Base-by-base conservation (phyloP, 64 coral and sea anemone species). In the Pocillopora verrucosa region DNA sequence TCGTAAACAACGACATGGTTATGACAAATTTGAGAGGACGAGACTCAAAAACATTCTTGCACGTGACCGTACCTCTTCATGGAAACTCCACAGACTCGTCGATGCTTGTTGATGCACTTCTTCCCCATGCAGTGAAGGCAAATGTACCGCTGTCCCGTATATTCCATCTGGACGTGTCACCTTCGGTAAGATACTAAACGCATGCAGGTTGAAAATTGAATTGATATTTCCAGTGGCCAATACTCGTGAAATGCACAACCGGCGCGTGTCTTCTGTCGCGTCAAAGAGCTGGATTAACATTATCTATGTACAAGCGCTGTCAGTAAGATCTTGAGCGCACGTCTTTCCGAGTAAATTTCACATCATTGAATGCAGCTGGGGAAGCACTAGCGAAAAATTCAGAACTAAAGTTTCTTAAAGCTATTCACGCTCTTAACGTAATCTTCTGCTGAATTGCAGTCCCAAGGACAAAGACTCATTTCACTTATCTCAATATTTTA, bases 101-200 rank as follows among this genome's bases (percentile, higher is more conserved):
- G 36, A 73, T 65, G 73, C 65, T 90, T 14, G 69, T 94, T 57
- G 81, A 94, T 38, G 84, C 79, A 16, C 70, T 98, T 26, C 85
- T 91, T 51, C 78, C 74, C 12, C 82, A 94, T 76, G 86, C 87
- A 7, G 76, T 90, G 1, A 92, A 73, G 59, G 64, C 79, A 20
- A 84, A 94, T 80, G 74, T 98, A 20, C 96, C 96, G 36, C 70
- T 98, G 35, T 98, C 96, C 69, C 83, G 96, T 45, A 87, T 98
- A 35, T 88, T 98, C 7, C 96, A 98, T 87, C 15, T 98, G 17
- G 96, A 98, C 37, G 90, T 98, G 16, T 92, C 96, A 72, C 96
- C 93, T 78, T 94, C 93, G 61, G 96, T 98, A 88, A 94, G 96
- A 36, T 9, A n/a, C 16, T 4, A 1, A 62, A 61, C 12, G 13